Evolutionary conservation across 92 coral and sea anemone genomes (phyloP).

Genomic region (Nematostella vectensis): DNA sequence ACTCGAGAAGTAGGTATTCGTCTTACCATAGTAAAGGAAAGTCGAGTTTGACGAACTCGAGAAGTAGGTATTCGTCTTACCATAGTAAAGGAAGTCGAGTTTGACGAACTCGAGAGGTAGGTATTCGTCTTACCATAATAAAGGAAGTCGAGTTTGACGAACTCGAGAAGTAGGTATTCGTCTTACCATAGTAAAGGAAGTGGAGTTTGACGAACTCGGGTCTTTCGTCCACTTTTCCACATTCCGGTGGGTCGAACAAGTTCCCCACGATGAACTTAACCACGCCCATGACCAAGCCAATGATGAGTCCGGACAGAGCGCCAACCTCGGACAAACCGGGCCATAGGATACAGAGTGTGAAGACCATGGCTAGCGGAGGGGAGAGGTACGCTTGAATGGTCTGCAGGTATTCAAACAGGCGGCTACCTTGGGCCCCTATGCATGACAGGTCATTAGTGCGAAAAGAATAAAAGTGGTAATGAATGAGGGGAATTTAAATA

Average conservation of each 20-base stretch:
- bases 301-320: constrained; percentile 32
- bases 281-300: constrained; percentile 27
- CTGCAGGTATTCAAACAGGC: constrained; percentile 42
- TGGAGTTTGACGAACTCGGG: constrained; percentile 44
- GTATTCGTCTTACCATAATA: too few species aligned
- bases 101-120: too few species aligned
- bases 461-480: too few species aligned
- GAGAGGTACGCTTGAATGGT: constrained; percentile 50
- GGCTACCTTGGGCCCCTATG: constrained; percentile 20
- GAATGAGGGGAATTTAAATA: too few species aligned
- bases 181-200: constrained; percentile 51
- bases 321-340: constrained; percentile 31
- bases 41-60: too few species aligned
- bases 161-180: too few species aligned
- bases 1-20: too few species aligned
- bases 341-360: constrained; percentile 39
- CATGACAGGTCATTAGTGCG: too few species aligned
- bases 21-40: too few species aligned
- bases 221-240: constrained; percentile 38
- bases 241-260: constrained; percentile 30
- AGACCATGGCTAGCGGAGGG: constrained; percentile 41
- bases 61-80: too few species aligned
- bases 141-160: too few species aligned
- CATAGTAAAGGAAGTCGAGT: too few species aligned
- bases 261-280: constrained; percentile 38